Base-by-base conservation (phyloP, 2,888 invertebrate genomes). In the Aspidiotus rigidus region DNA sequence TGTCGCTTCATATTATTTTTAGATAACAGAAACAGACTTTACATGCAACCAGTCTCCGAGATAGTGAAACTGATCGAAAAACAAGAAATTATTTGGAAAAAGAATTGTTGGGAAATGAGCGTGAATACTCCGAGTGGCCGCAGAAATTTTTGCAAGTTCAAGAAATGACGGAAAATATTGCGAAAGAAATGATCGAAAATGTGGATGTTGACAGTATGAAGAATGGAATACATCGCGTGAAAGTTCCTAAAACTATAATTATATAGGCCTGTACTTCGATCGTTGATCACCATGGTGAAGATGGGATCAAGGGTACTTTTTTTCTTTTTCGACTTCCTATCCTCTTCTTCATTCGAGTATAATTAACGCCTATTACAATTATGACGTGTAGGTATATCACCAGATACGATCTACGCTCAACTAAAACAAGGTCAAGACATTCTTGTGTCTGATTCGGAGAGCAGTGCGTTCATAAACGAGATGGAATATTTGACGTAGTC, bases 161-260 rank as follows among this genome's bases (percentile, higher is more conserved):
- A 28, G 89, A 91, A 76, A 83, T 88, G 0, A 85, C 86, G 74
- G 83, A 83, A 73, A 85, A 82, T 75, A 83, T 89, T 62, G 83
- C 84, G 67, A 81, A 83, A 49, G 88, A 89, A 69, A 82, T 83
- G 70, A 81, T 84, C 0, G 79, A 81, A 2, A 83, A 81, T 7
- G 88, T 90, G 2, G 90, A 90, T 77, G 83, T 90, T 17, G 85
- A 85, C 0, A 81, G 81, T 44, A 90, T 91, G 90, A 86, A 83
- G 76, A 82, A 81, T 54, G 91, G 92, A 80, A 90, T 92, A 75
- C 90, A 90, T 74, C 83, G 87, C 73, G 91, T 91, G 91, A 85
- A 88, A 78, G 88, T 90, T 28, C 28, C 28, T n/a, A n/a, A n/a
- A n/a, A n/a, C n/a, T n/a, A n/a, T n/a, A 15, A 62, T 60, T 40